Conservation (phyloP, 2,797 vertebrate genomes). For the Atherinosoma microstoma region DNA sequence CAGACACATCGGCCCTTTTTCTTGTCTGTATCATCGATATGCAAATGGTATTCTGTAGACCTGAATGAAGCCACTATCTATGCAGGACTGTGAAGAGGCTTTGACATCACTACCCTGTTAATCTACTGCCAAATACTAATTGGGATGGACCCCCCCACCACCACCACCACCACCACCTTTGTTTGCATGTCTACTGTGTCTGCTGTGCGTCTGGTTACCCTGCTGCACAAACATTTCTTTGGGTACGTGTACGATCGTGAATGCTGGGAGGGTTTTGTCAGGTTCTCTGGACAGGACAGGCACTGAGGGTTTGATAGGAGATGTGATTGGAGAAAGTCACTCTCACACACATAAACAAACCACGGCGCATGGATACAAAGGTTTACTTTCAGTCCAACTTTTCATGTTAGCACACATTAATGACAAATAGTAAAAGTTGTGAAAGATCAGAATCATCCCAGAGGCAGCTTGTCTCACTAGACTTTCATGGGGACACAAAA, state of each 20-base stretch:
- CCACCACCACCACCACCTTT: constrained; percentile 45
- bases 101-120: constrained; percentile 65
- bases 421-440: neutral
- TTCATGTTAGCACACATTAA: neutral
- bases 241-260: constrained; percentile 32
- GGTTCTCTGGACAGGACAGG: neutral
- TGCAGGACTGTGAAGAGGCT: constrained; percentile 44
- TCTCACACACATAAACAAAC: constrained; percentile 1
- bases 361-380: neutral
- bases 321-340: neutral
- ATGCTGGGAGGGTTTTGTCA: constrained; percentile 12
- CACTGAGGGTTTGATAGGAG: neutral
- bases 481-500: neutral
- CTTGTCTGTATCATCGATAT: constrained; percentile 64
- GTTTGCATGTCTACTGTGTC: constrained; percentile 47
- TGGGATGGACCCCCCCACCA: constrained; percentile 62
- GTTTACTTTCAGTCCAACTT: neutral
- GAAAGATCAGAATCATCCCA: neutral
- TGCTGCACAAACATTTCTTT: constrained; percentile 56
- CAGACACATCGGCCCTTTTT: constrained; percentile 76
- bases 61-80: constrained; percentile 77
- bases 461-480: neutral
- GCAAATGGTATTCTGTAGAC: constrained; percentile 71
- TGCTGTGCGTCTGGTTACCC: constrained; percentile 54
- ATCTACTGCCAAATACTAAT: constrained; percentile 77